These are phyloP conservation scores for Chloebia gouldiae DNA, from an alignment of 2,113 vertebrate species.

Conservation along the genomic window DNA sequence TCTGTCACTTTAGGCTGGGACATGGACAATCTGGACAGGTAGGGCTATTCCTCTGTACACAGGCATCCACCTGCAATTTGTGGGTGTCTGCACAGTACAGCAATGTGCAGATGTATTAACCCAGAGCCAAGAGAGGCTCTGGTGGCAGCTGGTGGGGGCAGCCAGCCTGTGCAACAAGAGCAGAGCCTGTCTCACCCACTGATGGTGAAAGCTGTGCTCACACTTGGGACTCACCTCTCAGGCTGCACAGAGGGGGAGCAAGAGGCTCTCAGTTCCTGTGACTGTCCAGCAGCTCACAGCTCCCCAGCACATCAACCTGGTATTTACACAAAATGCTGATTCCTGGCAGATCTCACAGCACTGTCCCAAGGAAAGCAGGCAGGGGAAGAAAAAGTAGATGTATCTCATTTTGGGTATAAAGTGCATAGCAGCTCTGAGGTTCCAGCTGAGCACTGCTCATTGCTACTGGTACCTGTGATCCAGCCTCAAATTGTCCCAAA, in stretches of 20 bases:
- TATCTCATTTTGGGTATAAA: background rate
- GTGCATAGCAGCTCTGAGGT: background rate
- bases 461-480: background rate
- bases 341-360: background rate
- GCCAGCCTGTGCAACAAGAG: background rate
- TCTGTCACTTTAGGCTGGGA: background rate
- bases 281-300: background rate
- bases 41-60: background rate
- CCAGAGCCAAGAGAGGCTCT: background rate
- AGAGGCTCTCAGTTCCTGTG: background rate
- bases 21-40: background rate
- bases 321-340: background rate
- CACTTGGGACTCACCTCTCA: background rate
- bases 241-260: background rate
- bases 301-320: background rate
- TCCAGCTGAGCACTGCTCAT: background rate
- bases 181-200: background rate
- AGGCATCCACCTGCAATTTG: background rate
- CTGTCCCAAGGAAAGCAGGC: rapidly evolving
- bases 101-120: background rate
- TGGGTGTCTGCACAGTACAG: background rate
- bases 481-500: background rate
- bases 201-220: background rate
- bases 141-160: background rate
- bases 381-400: background rate